Evolutionary conservation across 2,888 invertebrate species (phyloP), one percentile per base, ranked within the genome.

Genomic region (Scaptomyza tumidula): DNA sequence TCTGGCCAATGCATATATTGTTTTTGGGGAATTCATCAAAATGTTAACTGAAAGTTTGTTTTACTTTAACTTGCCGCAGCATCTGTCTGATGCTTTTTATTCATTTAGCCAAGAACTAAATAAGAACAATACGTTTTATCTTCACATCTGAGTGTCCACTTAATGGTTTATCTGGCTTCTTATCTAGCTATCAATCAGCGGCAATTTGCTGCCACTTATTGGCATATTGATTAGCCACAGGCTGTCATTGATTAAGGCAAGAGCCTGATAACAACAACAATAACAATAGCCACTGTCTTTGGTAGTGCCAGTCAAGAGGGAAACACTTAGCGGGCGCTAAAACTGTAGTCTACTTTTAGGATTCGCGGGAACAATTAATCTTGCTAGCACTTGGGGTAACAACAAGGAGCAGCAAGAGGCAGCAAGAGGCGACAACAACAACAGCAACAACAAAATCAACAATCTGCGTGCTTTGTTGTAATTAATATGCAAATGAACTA

Each of bases 401-500:
- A 64, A 45, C 46, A 57, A 63, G 37, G 37, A 43, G 14, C 35
- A 33, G n/a, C n/a, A n/a, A n/a, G n/a, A n/a, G n/a, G n/a, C n/a
- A 45, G 5, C 31, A 61, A 41, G 50, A 65, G 37, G 37, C 57
- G 46, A 16, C 46, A 61, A 44, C 33, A 64, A 45, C 50, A 60
- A 52, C 41, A 61, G 31, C 29, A 58, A 43, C 46, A 60, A 49
- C 52, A 64, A 46, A 24, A n/a, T 10, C n/a, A 19, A 35, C 19
- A 10, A 64, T 53, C 53, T 60, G 61, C 62, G 68, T 78, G 78
- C 71, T 84, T 81, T 78, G 80, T 80, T 85, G 83, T 83, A 86
- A 82, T 82, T 82, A 82, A 82, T 86, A 82, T 82, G 82, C 80
- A 80, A 82, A 83, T 80, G 84, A 69, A 70, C 43, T 56, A 71